Conservation (phyloP, 2,113 vertebrate genomes). For the Vimba vimba region DNA sequence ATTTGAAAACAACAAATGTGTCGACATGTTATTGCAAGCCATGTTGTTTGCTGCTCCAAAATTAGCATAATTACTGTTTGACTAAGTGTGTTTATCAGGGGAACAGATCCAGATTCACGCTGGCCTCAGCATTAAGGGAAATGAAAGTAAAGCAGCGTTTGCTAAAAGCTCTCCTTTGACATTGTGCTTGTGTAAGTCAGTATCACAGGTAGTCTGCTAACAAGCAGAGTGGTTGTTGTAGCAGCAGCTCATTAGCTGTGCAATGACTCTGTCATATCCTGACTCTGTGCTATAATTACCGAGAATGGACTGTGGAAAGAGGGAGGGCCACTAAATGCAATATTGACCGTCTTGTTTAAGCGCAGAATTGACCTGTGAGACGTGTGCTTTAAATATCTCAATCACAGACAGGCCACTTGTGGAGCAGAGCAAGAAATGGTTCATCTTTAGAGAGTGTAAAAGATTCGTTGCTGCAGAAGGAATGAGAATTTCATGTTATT, state of each 20-base stretch:
- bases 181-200: slow-evolving; percentile 17
- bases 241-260: slow-evolving; percentile 59
- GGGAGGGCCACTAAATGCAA: slow-evolving; percentile 40
- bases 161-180: slow-evolving; percentile 42
- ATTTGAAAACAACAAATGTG: slow-evolving; percentile 30
- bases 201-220: slow-evolving; percentile 37
- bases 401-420: slow-evolving; percentile 60
- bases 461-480: slow-evolving; percentile 66
- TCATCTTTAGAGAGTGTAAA: slow-evolving; percentile 59
- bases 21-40: slow-evolving; percentile 4
- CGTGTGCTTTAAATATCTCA: slow-evolving; percentile 53
- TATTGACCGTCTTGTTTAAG: slow-evolving; percentile 63
- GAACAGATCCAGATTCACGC: slow-evolving; percentile 14
- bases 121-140: background rate
- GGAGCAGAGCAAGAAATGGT: slow-evolving; percentile 59
- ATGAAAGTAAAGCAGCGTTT: slow-evolving; percentile 18
- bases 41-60: background rate
- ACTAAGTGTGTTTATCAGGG: slow-evolving; percentile 32
- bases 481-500: slow-evolving; percentile 64
- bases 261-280: slow-evolving; percentile 53
- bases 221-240: slow-evolving; percentile 50
- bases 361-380: slow-evolving; percentile 50
- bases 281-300: slow-evolving; percentile 64
- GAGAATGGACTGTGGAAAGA: slow-evolving; percentile 47
- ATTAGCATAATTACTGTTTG: slow-evolving; percentile 31